Percentiles rank a stretch among this genome's conserved stretches.
phyloP scores from a whole-genome alignment of 2,113 vertebrate species.

The Nyctereutes procyonoides region DNA sequence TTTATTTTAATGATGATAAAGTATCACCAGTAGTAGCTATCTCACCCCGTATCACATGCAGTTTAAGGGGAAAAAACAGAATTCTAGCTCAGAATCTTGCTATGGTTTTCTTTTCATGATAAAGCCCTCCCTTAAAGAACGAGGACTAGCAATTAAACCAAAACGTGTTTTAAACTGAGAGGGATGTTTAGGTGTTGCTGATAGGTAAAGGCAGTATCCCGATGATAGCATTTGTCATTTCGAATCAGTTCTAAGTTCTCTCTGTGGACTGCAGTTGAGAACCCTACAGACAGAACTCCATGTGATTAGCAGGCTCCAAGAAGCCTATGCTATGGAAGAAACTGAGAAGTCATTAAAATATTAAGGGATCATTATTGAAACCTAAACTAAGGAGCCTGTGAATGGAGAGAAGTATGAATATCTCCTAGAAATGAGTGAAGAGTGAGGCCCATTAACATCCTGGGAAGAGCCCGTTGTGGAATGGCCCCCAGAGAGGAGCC shows the following conservation, averaged over 20 bases:
- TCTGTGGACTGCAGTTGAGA: background rate
- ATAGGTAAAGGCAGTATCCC: background rate
- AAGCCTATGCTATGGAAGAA: background rate
- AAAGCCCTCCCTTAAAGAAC: background rate
- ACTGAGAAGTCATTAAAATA: conserved; percentile 36
- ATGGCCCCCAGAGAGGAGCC: background rate
- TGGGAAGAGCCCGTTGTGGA: background rate
- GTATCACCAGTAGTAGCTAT: background rate
- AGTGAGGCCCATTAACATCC: background rate
- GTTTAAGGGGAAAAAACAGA: background rate
- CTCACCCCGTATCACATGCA: background rate
- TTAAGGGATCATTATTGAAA: conserved; percentile 36
- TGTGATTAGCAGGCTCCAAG: background rate
- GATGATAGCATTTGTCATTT: background rate
- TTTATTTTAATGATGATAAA: conserved; percentile 8
- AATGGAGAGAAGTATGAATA: background rate
- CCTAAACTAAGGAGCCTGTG: background rate
- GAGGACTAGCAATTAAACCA: background rate
- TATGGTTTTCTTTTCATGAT: background rate
- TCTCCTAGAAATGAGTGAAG: background rate
- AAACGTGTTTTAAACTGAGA: background rate
- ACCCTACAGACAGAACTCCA: background rate
- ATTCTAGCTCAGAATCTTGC: background rate
- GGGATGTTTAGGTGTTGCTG: background rate
- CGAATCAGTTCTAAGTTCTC: conserved; percentile 27